phyloP scores from a whole-genome alignment of 2,888 invertebrate species.

The Tipula lateralis region DNA sequence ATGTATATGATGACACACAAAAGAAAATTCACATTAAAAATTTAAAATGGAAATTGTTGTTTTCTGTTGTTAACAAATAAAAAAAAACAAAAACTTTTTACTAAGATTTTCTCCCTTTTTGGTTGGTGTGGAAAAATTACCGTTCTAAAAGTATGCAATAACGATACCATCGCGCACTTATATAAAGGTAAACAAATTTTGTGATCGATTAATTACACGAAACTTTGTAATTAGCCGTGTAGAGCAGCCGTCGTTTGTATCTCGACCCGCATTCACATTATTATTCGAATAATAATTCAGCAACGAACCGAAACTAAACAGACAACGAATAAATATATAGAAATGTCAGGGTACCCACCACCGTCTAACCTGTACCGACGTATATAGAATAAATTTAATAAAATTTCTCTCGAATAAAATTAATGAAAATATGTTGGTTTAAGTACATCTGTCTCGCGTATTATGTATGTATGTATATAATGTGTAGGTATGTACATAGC shows the following conservation, averaged over 20 bases:
- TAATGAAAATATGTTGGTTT: slow-evolving; percentile 24
- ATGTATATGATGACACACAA: neutral
- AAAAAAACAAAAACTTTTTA: neutral
- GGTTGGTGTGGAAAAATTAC: slow-evolving; percentile 3
- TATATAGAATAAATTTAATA: slow-evolving; percentile 3
- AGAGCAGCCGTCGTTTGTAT: no score
- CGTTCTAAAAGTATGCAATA: neutral
- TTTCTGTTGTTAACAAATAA: neutral
- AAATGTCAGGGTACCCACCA: neutral
- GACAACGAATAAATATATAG: neutral
- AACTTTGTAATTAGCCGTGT: neutral
- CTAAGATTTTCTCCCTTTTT: neutral
- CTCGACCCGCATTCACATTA: no score
- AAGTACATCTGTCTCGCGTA: slow-evolving; percentile 9
- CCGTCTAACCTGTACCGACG: neutral
- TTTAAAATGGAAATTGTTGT: slow-evolving; percentile 3
- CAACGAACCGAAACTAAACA: neutral
- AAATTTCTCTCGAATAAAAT: slow-evolving; percentile 1
- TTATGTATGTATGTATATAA: neutral
- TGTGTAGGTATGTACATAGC: neutral
- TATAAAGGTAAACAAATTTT: neutral
- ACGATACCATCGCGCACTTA: neutral
- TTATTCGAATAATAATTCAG: neutral
- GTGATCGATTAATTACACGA: neutral
- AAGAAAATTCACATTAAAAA: slow-evolving; percentile 24